Conservation (phyloP, 2,113 vertebrate species). For the Rhynchomys soricoides region DNA sequence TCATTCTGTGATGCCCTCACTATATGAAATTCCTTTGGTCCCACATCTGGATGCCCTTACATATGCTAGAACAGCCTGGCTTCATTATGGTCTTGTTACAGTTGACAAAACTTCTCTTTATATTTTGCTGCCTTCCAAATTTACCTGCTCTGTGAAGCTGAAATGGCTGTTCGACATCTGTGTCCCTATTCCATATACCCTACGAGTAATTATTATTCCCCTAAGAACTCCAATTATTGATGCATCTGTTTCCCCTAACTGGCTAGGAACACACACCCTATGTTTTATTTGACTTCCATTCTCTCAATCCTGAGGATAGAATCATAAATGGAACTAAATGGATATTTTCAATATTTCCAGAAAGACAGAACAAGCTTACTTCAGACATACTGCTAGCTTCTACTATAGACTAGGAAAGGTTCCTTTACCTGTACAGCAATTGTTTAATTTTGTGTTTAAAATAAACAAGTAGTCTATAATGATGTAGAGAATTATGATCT, state of each 20-base stretch:
- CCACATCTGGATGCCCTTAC: not conserved
- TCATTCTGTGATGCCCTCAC: not conserved
- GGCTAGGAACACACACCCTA: not conserved
- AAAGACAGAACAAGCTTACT: not conserved
- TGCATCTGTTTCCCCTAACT: not conserved
- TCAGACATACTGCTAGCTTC: not conserved
- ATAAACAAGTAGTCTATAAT: not conserved
- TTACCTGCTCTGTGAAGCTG: too few relatives aligned
- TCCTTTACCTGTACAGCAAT: not conserved
- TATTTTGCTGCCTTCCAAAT: not conserved
- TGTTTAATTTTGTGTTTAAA: constrained; percentile 34
- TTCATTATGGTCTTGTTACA: not conserved
- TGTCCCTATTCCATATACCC: not conserved
- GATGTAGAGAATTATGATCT: not conserved
- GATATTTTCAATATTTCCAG: constrained; percentile 13
- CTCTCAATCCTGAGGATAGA: not conserved
- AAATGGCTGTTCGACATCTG: too few relatives aligned
- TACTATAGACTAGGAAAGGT: not conserved
- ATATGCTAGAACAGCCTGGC: not conserved
- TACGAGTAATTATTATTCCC: not conserved
- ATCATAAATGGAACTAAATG: not conserved
- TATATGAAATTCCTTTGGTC: not conserved
- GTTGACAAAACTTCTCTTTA: not conserved
- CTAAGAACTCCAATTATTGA: not conserved
- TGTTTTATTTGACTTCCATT: not conserved